Conservation (phyloP, 1,140 invertebrate species). For the Caenorhabditis brenneri region DNA sequence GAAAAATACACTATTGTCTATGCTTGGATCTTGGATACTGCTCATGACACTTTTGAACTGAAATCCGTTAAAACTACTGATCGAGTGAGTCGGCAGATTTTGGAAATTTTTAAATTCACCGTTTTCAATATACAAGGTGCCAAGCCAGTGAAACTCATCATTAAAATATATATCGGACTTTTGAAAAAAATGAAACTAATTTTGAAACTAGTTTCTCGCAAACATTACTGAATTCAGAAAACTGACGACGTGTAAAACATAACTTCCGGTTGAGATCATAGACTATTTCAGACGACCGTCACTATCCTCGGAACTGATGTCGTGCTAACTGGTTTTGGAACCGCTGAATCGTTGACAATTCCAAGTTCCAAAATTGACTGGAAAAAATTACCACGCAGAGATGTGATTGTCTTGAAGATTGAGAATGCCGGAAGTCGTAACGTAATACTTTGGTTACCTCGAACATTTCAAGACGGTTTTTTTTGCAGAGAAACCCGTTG, state of each 20-base stretch:
- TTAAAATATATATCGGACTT: too few relatives aligned
- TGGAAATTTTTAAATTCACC: too few relatives aligned
- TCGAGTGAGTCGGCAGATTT: too few relatives aligned
- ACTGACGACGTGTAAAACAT: background rate
- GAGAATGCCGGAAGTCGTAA: slow-evolving; percentile 59
- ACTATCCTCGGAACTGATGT: slow-evolving; percentile 58
- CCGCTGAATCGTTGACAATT: slow-evolving; percentile 42
- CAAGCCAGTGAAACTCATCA: too few relatives aligned
- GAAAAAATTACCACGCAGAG: slow-evolving; percentile 53
- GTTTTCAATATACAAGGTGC: too few relatives aligned
- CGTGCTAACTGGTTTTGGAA: slow-evolving; percentile 19
- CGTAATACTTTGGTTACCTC: background rate
- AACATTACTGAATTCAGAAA: background rate
- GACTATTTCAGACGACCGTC: slow-evolving; percentile 56
- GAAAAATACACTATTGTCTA: slow-evolving; percentile 61
- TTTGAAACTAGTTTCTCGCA: background rate
- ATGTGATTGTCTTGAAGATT: slow-evolving; percentile 64
- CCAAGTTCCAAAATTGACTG: slow-evolving; percentile 48
- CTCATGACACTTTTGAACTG: background rate
- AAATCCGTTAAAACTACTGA: slow-evolving; percentile 55
- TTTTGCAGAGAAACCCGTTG: background rate
- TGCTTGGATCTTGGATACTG: slow-evolving; percentile 61
- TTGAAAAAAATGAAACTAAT: background rate
- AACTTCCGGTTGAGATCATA: background rate
- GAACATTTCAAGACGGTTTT: background rate